phyloP scores from a whole-genome alignment of 2,888 invertebrate species.

The Ceraclea dissimilis region DNA sequence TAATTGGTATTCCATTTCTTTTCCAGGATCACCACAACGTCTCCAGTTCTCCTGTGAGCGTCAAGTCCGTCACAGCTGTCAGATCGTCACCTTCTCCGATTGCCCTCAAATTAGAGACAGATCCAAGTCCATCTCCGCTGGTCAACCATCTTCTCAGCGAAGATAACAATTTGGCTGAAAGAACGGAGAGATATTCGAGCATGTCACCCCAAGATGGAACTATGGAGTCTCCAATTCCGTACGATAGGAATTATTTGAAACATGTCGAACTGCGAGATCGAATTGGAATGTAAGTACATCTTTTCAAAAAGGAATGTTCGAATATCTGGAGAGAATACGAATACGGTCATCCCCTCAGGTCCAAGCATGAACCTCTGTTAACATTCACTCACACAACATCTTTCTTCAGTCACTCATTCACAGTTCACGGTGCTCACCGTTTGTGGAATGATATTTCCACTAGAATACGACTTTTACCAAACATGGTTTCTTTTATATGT shows the following conservation, averaged over 20 bases:
- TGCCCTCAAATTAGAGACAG: conserved; percentile 20
- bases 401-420: too few species aligned
- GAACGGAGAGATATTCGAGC: conserved; percentile 1
- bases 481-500: too few species aligned
- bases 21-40: conserved; percentile 17
- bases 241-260: conserved; percentile 5
- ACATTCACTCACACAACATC: too few species aligned
- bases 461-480: too few species aligned
- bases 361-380: too few species aligned
- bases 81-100: conserved; percentile 21
- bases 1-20: neutral
- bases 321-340: too few species aligned
- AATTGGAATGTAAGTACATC: conserved; percentile 10
- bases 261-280: conserved; percentile 6
- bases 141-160: neutral
- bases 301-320: too few species aligned
- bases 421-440: too few species aligned
- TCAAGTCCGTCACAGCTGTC: conserved; percentile 13
- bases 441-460: too few species aligned
- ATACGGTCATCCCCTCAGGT: too few species aligned
- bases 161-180: neutral
- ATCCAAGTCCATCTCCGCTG: conserved; percentile 15
- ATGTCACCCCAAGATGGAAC: conserved; percentile 6
- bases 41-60: conserved; percentile 16
- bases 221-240: conserved; percentile 9